Evolutionary conservation across 2,113 vertebrate species (phyloP), one percentile per base, ranked within the genome.

Genomic region (Paratilapia polleni): DNA sequence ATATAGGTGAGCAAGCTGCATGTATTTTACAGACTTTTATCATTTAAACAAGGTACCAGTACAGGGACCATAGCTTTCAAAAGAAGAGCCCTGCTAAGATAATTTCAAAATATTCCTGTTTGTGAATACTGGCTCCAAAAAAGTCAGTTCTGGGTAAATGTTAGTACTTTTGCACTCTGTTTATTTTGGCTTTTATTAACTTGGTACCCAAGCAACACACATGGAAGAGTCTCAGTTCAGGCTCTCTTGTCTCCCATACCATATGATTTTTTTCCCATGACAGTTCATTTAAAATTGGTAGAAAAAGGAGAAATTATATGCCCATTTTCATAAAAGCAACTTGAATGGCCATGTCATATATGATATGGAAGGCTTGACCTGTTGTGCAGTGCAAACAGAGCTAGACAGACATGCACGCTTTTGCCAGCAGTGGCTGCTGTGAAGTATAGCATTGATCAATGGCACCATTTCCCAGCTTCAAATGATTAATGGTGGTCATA

Each of bases 401-500:
- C n/a, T 12, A 80, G 90, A 81, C 78, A 70, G 79, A 84, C 74
- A 19, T 41, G 24, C 14, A 77, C 66, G 75, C 90, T 20, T 63
- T 49, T 83, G 88, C 87, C 83, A 87, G 86, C 75, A 84, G 87
- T 54, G 31, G 78, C 86, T 62, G 75, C 88, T 89, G 85, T 91
- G 86, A 91, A 84, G 79, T 87, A 82, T 57, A 81, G 77, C 83
- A 82, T 85, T 92, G 92, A 94, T 95, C 91, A 88, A 82, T 89
- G 87, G 88, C 88, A 83, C 78, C 77, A 78, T 80, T 77, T 76
- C 76, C 81, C 47, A 70, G 85, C 81, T 87, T 90, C 66, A 78
- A 82, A 92, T 91, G 94, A 95, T 90, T 91, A 92, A 94, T 92
- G 86, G 78, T 80, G 82, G 87, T 31, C 60, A 3, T 80, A 84